Base-by-base conservation (phyloP, 2,797 vertebrate species). In the Eremophila alpestris region DNA sequence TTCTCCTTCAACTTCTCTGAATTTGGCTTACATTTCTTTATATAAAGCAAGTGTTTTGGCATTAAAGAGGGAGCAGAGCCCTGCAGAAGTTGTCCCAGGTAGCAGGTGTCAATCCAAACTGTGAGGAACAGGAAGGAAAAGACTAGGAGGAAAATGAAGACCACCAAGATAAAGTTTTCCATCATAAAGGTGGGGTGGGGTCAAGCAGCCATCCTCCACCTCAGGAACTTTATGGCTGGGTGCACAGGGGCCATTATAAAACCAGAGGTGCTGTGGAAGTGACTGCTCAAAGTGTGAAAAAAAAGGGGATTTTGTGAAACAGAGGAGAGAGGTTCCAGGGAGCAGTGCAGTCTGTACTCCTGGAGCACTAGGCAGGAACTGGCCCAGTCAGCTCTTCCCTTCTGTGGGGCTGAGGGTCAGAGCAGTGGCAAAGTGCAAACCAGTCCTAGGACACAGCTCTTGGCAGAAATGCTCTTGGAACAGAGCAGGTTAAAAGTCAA, bases 31-130 rank as follows among this genome's bases (percentile, higher is more conserved):
- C 17, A 46, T n/a, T 60, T 69, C 45, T 59, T 67, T 49, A 51
- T 27, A 11, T 11, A 87, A 93, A 77, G 4, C 23, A 38, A 19
- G 7, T 38, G 21, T 32, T 24, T 59, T 45, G 60, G 11, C 38
- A 17, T 27, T 27, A 49, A 68, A 73, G 32, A 49, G n/a, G 60
- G 29, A 74, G 34, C 20, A 81, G 54, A 89, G 20, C 43, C 51
- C 46, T 68, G 20, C 34, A 38, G 63, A 17, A 64, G 55, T 30
- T 77, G 55, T 78, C 76, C 56, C 59, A 87, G 84, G 10, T 5
- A 27, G 20, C 4, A 52, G 46, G 9, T 91, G 83, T 91, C 94
- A 81, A 68, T 91, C 79, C 59, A 68, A 91, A 87, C 71, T 68
- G 40, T 22, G 54, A 60, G 41, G n/a, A 74, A 41, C 0, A 4